Base-by-base conservation (phyloP, 2,113 vertebrate genomes). In the Bubo scandiacus region DNA sequence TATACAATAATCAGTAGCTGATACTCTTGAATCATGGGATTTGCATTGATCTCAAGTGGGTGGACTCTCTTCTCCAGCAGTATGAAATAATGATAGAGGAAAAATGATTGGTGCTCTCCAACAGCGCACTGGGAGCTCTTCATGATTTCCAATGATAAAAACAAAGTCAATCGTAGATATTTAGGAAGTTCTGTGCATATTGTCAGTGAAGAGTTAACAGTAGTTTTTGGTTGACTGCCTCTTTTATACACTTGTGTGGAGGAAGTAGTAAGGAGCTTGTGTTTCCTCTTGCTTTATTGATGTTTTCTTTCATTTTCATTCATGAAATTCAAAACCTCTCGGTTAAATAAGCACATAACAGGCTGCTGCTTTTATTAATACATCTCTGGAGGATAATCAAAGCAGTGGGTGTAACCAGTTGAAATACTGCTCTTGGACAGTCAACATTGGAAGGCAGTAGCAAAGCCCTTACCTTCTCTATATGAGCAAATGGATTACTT, bases 301-400 rank as follows among this genome's bases (percentile, higher is more conserved):
- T 65, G 27, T 91, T 96, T 88, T 63, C 49, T 96, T 96, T 95
- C 54, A 86, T 59, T 94, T 97, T 87, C 79, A 84, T 95, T 96
- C 26, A 82, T 93, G 71, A 92, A 86, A 90, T 92, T 93, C 74
- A 81, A 95, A 58, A 32, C 45, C 38, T 73, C 66, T 43, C 22
- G 27, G 21, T 81, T 89, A 81, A 93, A 25, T 40, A 52, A 73
- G 77, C 13, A 65, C 4, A 11, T 89, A 85, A 68, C 40, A 80
- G 34, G 27, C 84, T 86, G 45, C 47, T 95, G 70, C 66, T 85
- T 65, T 91, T 77, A 96, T 73, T 63, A 82, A 73, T 84, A 34
- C 4, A 11, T 75, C 93, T 97, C 93, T 85, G 63, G 91, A 91
- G 79, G 67, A 74, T 93, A 47, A 58, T 6, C 6, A 84, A 88